Percentiles rank a stretch among this genome's conserved stretches.
phyloP scores from a whole-genome alignment of 2,113 vertebrate species.

The Ameiurus melas region DNA sequence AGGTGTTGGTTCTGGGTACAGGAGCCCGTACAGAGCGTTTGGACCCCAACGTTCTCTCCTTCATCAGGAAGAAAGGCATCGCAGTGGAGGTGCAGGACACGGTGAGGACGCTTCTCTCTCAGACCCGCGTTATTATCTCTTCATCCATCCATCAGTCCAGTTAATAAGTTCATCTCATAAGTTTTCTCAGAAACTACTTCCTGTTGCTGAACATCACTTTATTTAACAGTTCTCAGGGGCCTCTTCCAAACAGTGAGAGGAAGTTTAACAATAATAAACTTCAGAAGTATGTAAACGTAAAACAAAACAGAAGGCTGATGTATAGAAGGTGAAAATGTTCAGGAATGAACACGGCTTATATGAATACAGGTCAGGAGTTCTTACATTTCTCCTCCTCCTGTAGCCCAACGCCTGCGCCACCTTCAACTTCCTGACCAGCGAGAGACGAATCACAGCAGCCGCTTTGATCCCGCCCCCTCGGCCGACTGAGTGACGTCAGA shows the following conservation, averaged over 20 bases:
- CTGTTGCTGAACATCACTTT: neutral
- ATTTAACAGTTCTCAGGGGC: neutral
- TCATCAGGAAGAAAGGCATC: conserved; percentile 81
- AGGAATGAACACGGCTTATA: neutral
- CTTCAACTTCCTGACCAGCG: conserved; percentile 89
- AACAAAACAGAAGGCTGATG: neutral
- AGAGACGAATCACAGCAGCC: conserved; percentile 79
- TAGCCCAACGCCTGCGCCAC: conserved; percentile 95
- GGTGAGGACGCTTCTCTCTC: conserved; percentile 67
- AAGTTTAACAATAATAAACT: neutral
- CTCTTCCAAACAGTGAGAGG: neutral
- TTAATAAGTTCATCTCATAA: neutral
- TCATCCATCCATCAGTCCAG: neutral
- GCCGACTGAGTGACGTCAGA: conserved; percentile 51
- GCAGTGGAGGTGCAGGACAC: conserved; percentile 94
- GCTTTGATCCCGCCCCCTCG: conserved; percentile 83
- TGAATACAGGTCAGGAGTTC: neutral
- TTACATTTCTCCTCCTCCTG: conserved; percentile 1
- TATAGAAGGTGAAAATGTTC: neutral
- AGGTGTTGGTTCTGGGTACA: conserved; percentile 93
- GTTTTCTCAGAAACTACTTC: neutral
- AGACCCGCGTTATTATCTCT: neutral
- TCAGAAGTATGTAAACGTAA: neutral
- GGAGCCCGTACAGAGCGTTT: conserved; percentile 80
- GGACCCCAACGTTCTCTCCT: conserved; percentile 67